Evolutionary conservation across 2,888 invertebrate species (phyloP), one percentile per base, ranked within the genome.

Genomic region (Drosophila ezoana): DNA sequence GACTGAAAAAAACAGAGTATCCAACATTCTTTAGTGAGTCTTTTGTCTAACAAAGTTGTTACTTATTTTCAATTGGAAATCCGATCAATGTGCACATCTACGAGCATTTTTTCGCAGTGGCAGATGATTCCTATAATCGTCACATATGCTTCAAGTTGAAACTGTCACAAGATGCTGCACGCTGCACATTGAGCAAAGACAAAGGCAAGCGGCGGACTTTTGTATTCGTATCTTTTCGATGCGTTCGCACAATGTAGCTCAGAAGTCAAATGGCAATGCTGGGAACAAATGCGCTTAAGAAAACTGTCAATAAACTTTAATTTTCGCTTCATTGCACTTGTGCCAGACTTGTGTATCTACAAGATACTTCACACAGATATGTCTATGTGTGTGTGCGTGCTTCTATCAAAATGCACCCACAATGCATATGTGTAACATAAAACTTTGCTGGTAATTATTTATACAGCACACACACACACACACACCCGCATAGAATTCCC

Each of bases 401-500:
- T 53, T 62, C 48, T 38, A 51, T 61, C 49, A 57, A 56, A 59
- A 72, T 65, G 54, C 54, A 49, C 28, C 44, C 69, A 74, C 57
- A 69, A 73, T 74, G 53, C 72, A 62, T 62, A 44, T 72, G 53
- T 75, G 75, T 60, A 82, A 78, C 73, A 85, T 82, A 78, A 79
- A 87, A 84, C 86, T 80, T 86, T 86, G 57, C 74, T 87, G 72
- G 79, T 88, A 85, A 88, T 88, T 83, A 85, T 87, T 88, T 83
- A 76, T 86, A 66, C 72, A 86, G 64, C 67, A 58, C 71, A 66
- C 28, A 44, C 28, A 20, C 38, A 37, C 8, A 40, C 5, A 47
- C 48, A 59, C 80, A 85, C 82, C 88, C 88, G 86, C 88, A 87
- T 75, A 35, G 57, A 66, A 67, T 72, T 70, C 77, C 80, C 82